Percentiles rank a stretch among this genome's conserved stretches.
Evolutionary conservation across 1,140 invertebrate genomes (phyloP).

Genomic region (Philaenus spumarius): DNA sequence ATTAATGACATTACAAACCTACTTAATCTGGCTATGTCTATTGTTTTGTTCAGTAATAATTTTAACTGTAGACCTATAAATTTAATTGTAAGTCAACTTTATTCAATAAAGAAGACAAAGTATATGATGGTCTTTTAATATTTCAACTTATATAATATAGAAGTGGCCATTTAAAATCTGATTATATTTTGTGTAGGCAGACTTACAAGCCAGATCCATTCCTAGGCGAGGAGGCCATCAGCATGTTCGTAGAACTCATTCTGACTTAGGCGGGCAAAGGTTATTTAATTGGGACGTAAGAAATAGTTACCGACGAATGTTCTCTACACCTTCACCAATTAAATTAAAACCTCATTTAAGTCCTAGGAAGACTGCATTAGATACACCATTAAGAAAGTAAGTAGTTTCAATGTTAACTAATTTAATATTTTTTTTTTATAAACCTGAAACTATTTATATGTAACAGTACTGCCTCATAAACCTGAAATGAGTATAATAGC

Average conservation of each 20-base stretch:
- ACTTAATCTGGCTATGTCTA: too few species aligned
- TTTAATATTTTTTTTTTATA: too few species aligned
- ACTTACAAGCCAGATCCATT: conserved; percentile 43
- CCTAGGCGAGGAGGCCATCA: conserved; percentile 34
- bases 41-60: too few species aligned
- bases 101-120: too few species aligned
- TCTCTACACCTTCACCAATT: conserved; percentile 55
- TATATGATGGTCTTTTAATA: too few species aligned
- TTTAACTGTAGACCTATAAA: too few species aligned
- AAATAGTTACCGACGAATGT: conserved; percentile 46
- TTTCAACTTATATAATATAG: too few species aligned
- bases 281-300: conserved; percentile 50
- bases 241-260: conserved; percentile 50
- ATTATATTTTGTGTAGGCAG: conserved; percentile 40
- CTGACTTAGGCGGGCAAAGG: conserved; percentile 51
- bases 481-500: too few species aligned
- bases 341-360: conserved; percentile 47
- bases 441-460: too few species aligned
- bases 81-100: too few species aligned
- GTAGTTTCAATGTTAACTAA: background rate
- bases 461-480: too few species aligned
- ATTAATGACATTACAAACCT: too few species aligned
- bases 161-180: background rate
- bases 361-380: conserved; percentile 41
- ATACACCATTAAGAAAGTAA: conserved; percentile 30